Base-by-base conservation (phyloP, 2,113 vertebrate species). In the Cinclus mexicanus region DNA sequence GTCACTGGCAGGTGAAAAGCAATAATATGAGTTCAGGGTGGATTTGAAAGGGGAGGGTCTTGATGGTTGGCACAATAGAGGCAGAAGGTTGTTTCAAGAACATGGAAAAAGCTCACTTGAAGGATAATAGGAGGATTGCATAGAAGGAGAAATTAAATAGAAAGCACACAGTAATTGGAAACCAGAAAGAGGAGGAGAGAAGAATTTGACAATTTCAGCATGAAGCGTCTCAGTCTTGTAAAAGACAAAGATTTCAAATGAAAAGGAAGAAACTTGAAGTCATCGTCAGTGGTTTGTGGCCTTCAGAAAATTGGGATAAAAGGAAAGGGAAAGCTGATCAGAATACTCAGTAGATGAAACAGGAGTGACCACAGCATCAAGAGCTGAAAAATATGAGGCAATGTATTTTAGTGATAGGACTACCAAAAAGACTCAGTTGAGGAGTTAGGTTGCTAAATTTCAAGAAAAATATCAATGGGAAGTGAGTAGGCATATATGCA, bases 401-500 rank as follows among this genome's bases (percentile, higher is more conserved):
- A 23, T 19, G 5, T 19, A 19, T 78, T 92, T 87, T 9, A 18
- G 9, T 22, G 11, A 80, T 20, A 47, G 11, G 84, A 81, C 57
- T 53, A 56, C 10, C 60, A 57, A 55, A 84, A 84, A 86, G 52
- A 59, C 1, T 23, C 7, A 75, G 2, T 12, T 44, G n/a, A 81
- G 81, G 52, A 63, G 4, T 63, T 75, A 74, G 7, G 50, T 55
- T 47, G 23, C 5, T 84, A 74, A 44, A 83, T 78, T 89, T 89
- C 47, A 84, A 78, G 6, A 26, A 87, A 67, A 65, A 39, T 31
- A 22, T 50, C 31, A 63, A 12, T 76, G 33, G 17, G 29, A 84
- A 10, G 16, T 26, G 24, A 5, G 5, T 70, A 33, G 19, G 11
- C 2, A 0, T 68, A 44, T 1, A 2, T 41, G 31, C 14, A 3